Evolutionary conservation across 1,140 invertebrate genomes (phyloP), one percentile per base, ranked within the genome.

Genomic region (Drosophila arizonae): DNA sequence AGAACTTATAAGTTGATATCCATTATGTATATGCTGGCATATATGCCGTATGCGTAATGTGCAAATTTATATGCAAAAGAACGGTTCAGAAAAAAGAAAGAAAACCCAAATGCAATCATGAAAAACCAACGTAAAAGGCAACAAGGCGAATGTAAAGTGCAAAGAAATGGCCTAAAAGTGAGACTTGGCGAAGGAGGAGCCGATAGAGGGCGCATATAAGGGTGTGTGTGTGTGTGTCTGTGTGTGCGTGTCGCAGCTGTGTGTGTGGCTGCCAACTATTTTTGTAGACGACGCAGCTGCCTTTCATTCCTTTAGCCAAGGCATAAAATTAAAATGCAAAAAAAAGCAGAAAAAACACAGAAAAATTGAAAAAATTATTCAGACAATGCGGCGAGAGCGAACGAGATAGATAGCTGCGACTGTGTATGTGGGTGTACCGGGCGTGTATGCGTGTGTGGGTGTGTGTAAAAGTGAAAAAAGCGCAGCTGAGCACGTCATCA

Each of bases 271-370:
- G 71, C 71, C 67, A 87, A 86, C 81, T 86, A 87, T 81, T 86
- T 86, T 66, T 76, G 82, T 76, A 87, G 79, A 86, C 71, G 79
- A 86, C 71, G 68, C 78, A 86, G 82, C 82, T 81, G 81, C 71
- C 67, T 74, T 55, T 64, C 76, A 55, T 75, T 71, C 64, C 73
- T 75, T 77, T 65, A 79, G 72, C 82, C 69, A 72, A 81, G 68
- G 84, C 84, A 82, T 88, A 71, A 87, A 87, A 87, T 87, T 87
- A 87, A 87, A 86, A 87, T 87, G 82, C 81, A 80, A 87, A 75
- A 81, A 58, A 39, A 13, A 39, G 1, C 9, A 36, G 21, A 24
- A 24, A 24, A 24, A 24, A 24, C 21, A 24, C 21, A 24, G 36
- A 39, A 39, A 39, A 39, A 39, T 8, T 4, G 36, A 39, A 39